A percentile compares a stretch with the other conserved stretches of the same genome.
Evolutionary conservation across 1,140 invertebrate species (phyloP).

Genomic region (Paracyclopina nana): DNA sequence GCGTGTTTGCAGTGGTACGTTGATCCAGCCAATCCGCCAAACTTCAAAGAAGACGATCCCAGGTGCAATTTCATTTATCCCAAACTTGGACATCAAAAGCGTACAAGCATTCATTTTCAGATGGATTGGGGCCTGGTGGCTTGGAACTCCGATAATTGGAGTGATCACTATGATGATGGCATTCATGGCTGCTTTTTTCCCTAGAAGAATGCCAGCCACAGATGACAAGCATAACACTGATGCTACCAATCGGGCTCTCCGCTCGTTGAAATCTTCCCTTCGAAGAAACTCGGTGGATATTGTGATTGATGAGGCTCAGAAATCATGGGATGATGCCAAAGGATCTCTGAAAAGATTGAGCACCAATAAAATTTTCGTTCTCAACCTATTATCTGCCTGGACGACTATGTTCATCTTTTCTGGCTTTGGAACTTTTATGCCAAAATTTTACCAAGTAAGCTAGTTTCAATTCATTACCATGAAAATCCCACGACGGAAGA

Average conservation of each 20-base stretch:
- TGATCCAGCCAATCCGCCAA: background rate
- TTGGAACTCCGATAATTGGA: conserved; percentile 21
- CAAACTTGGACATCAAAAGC: too few species aligned
- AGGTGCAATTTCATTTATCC: too few species aligned
- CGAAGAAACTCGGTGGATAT: too few species aligned
- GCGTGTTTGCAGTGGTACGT: conserved; percentile 10
- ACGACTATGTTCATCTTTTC: conserved; percentile 48
- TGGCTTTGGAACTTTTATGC: conserved; percentile 51
- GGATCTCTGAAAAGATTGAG: conserved; percentile 32
- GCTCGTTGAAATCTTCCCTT: too few species aligned
- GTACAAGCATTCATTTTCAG: too few species aligned
- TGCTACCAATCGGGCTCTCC: too few species aligned
- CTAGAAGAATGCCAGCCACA: background rate
- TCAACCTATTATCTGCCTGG: conserved; percentile 41
- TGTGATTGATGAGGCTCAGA: too few species aligned
- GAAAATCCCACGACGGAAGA: too few species aligned
- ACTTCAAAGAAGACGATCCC: conserved; percentile 18
- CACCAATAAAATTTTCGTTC: conserved; percentile 42
- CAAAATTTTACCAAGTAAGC: conserved; percentile 54
- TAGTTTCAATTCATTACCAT: conserved; percentile 42
- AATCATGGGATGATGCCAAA: too few species aligned
- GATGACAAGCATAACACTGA: too few species aligned
- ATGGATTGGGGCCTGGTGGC: conserved; percentile 23
- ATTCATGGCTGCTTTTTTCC: background rate
- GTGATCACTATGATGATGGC: conserved; percentile 17